These are phyloP conservation scores for Pseudorhiza aurosa DNA, from an alignment of 30 jellyfish, hydroid and myxozoan genomes.

Conservation along the genomic window DNA sequence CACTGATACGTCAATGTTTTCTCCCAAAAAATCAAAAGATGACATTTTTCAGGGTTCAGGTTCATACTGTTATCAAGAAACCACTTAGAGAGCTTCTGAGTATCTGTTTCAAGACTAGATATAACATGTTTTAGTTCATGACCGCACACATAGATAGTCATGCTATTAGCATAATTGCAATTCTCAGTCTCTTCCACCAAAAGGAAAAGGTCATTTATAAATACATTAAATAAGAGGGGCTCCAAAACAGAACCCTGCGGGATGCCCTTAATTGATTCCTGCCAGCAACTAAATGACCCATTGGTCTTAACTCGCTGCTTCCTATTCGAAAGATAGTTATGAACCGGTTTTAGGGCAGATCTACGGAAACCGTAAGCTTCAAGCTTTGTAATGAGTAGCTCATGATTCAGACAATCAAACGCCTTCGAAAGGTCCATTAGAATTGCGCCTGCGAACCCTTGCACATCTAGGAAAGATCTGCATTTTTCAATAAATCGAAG, in stretches of 20 bases:
- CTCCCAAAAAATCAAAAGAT: not conserved
- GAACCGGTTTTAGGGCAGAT: not conserved
- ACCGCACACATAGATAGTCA: conserved; percentile 3
- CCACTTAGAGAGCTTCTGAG: conserved; percentile 18
- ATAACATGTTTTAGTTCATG: not conserved
- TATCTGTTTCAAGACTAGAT: conserved; percentile 3
- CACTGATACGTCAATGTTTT: not conserved
- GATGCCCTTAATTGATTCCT: not conserved
- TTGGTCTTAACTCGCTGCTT: not conserved
- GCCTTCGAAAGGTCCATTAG: conserved; percentile 18
- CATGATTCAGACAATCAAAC: conserved; percentile 19
- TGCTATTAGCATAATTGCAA: conserved; percentile 6
- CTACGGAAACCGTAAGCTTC: conserved; percentile 51
- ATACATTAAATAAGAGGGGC: conserved; percentile 14
- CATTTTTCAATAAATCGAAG: conserved; percentile 16
- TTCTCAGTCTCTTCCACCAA: not conserved
- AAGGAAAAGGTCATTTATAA: conserved; percentile 1
- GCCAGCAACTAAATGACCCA: conserved; percentile 2
- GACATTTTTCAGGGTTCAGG: conserved; percentile 15
- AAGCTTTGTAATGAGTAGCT: conserved; percentile 38
- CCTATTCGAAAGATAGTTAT: conserved; percentile 9
- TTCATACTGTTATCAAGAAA: conserved; percentile 18
- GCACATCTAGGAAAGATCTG: conserved; percentile 11
- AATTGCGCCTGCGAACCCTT: conserved; percentile 25
- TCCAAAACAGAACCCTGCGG: conserved; percentile 54